phyloP scores from a whole-genome alignment of 2,797 vertebrate genomes.

The Notamacropus eugenii region DNA sequence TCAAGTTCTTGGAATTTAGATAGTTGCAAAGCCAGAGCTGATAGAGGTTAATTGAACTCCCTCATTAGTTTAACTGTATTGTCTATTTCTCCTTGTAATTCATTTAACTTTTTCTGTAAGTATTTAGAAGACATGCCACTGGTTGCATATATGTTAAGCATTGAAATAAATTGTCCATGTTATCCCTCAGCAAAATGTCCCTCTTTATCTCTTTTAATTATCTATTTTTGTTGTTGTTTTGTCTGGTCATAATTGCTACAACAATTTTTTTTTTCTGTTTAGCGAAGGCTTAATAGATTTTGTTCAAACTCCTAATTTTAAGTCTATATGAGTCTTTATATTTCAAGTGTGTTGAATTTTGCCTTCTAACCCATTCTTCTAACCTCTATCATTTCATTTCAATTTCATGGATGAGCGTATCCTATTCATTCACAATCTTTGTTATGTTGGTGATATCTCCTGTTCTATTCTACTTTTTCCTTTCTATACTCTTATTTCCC shows the following conservation, averaged over 20 bases:
- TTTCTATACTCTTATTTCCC: not conserved
- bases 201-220: not conserved
- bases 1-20: not conserved
- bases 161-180: not conserved
- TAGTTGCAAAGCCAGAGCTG: not conserved
- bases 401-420: not conserved
- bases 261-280: not conserved
- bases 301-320: not conserved
- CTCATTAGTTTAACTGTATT: not conserved
- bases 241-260: not conserved
- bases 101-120: not conserved
- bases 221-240: not conserved
- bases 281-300: not conserved
- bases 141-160: not conserved
- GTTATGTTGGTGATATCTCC: not conserved
- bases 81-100: not conserved
- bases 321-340: not conserved
- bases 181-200: not conserved
- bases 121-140: not conserved
- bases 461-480: not conserved
- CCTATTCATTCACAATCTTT: not conserved
- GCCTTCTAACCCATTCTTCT: not conserved
- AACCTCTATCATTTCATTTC: not conserved
- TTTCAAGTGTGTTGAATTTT: not conserved
- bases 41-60: not conserved